Percentiles rank a stretch among this genome's conserved stretches.
Evolutionary conservation across 92 coral and sea anemone species (phyloP).

Genomic region (Siderastrea radians): DNA sequence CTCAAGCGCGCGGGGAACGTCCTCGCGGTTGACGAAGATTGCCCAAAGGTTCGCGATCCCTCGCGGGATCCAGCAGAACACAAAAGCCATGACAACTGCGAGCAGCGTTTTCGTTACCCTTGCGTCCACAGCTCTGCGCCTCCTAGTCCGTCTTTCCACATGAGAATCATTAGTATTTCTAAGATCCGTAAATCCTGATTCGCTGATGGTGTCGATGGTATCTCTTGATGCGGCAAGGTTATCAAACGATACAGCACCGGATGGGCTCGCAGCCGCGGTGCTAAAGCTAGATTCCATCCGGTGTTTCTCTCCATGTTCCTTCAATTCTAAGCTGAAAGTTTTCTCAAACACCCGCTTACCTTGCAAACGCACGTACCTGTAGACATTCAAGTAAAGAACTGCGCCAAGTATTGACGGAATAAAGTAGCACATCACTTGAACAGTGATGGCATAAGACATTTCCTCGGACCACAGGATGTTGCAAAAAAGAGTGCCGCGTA

Average conservation of each 20-base stretch:
- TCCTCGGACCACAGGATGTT: slow-evolving; percentile 90
- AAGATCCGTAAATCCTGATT: slow-evolving; percentile 7
- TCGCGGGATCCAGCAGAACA: slow-evolving; percentile 95
- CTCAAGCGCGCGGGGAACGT: slow-evolving; percentile 92
- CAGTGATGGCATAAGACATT: slow-evolving; percentile 77
- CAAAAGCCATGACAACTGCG: slow-evolving; percentile 91
- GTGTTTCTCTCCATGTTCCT: not conserved
- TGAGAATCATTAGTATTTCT: slow-evolving; percentile 16
- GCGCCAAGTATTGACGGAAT: slow-evolving; percentile 82
- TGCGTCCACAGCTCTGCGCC: slow-evolving; percentile 78
- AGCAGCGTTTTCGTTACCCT: slow-evolving; percentile 92
- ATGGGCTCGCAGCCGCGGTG: not conserved
- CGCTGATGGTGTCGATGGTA: slow-evolving; percentile 18
- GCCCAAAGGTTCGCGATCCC: slow-evolving; percentile 98
- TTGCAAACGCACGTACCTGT: slow-evolving; percentile 77
- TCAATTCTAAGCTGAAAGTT: slow-evolving; percentile 13
- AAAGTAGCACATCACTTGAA: slow-evolving; percentile 86
- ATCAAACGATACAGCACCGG: slow-evolving; percentile 1
- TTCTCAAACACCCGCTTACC: slow-evolving; percentile 59
- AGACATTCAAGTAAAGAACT: slow-evolving; percentile 75
- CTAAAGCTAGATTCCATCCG: slow-evolving; percentile 10
- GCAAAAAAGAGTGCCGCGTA: slow-evolving; percentile 89
- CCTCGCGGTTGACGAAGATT: slow-evolving; percentile 80
- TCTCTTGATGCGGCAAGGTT: slow-evolving; percentile 21
- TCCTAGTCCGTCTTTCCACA: slow-evolving; percentile 51